These are phyloP conservation scores for Apodemus sylvaticus DNA, from an alignment of 2,113 vertebrate genomes.

Conservation along the genomic window DNA sequence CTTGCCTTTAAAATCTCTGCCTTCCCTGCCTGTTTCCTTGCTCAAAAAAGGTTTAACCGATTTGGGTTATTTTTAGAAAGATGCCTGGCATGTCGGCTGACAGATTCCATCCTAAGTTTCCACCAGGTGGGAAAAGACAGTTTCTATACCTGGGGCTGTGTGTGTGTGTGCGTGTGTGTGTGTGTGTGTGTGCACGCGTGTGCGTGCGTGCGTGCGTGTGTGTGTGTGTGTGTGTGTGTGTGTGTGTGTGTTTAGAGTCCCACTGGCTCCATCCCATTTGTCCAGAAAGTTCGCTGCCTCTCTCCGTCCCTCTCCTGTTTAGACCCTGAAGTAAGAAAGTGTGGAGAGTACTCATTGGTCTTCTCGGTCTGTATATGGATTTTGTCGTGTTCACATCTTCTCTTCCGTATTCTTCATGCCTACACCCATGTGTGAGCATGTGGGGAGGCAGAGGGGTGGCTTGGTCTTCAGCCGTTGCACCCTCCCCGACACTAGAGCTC, in stretches of 20 bases:
- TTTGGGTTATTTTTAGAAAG: slow-evolving; percentile 80
- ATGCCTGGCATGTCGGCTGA: slow-evolving; percentile 77
- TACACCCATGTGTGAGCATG: background rate
- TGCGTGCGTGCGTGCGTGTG: too few species aligned
- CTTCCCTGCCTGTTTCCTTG: slow-evolving; percentile 41
- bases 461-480: background rate
- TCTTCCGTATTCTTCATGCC: background rate
- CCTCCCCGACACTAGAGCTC: background rate
- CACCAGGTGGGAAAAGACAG: slow-evolving; percentile 70
- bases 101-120: slow-evolving; percentile 78
- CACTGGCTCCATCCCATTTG: background rate
- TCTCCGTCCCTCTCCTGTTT: background rate
- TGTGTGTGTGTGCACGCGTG: background rate
- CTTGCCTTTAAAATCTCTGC: slow-evolving; percentile 65
- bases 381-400: background rate
- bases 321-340: background rate
- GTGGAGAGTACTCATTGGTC: background rate
- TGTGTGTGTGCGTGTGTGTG: background rate
- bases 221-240: background rate
- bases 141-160: slow-evolving; percentile 57
- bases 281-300: background rate
- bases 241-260: background rate
- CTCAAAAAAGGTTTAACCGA: slow-evolving; percentile 76
- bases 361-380: background rate
- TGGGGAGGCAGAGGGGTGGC: background rate